phyloP scores from a whole-genome alignment of 1,140 invertebrate species.

The Ericerus pela region DNA sequence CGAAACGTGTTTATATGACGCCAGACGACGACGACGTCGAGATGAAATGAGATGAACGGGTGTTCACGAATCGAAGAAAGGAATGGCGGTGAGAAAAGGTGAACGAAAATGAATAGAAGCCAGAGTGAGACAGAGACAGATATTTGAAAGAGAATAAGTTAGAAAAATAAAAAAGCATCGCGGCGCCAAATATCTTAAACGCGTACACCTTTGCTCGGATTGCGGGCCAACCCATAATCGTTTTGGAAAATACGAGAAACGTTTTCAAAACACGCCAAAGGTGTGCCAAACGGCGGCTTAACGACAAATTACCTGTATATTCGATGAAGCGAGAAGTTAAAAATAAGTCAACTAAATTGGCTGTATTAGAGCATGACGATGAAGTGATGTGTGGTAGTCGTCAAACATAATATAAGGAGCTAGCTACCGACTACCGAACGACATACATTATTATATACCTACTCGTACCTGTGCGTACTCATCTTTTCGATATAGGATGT shows the following conservation, averaged over 20 bases:
- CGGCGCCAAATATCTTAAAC: constrained; percentile 7
- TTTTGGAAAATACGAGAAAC: constrained; percentile 1
- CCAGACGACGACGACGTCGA: too few relatives aligned
- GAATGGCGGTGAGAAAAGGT: background rate
- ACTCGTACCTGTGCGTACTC: too few relatives aligned
- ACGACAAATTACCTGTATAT: constrained; percentile 11
- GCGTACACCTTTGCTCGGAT: background rate
- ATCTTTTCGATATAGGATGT: too few relatives aligned
- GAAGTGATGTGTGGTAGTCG: too few relatives aligned
- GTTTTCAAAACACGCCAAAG: background rate
- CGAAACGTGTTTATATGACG: background rate
- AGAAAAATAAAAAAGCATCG: too few relatives aligned
- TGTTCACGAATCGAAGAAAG: background rate
- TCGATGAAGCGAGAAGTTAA: constrained; percentile 10
- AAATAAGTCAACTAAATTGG: constrained; percentile 7
- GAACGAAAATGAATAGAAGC: background rate
- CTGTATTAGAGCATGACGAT: too few relatives aligned
- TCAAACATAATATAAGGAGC: too few relatives aligned
- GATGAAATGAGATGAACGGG: too few relatives aligned
- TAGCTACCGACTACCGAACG: too few relatives aligned
- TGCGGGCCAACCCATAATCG: constrained; percentile 4
- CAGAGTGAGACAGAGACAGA: too few relatives aligned
- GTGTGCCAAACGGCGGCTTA: constrained; percentile 6
- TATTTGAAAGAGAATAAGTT: too few relatives aligned
- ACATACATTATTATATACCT: too few relatives aligned